Evolutionary conservation across 2,113 vertebrate genomes (phyloP).

Genomic region (Alexandromys fortis): DNA sequence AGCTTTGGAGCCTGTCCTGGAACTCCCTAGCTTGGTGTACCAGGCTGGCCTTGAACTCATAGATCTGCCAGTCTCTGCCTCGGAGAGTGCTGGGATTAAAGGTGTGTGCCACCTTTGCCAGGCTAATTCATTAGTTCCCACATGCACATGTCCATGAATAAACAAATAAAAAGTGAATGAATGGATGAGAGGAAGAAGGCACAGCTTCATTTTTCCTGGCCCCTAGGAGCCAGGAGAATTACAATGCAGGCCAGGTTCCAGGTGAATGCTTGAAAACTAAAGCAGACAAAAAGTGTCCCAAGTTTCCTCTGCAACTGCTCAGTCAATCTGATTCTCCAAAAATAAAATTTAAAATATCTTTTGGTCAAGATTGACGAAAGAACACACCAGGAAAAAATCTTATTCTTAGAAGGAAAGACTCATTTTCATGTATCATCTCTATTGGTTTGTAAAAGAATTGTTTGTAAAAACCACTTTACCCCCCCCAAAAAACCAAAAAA

Average conservation of each 20-base stretch:
- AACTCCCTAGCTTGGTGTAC: too few relatives aligned
- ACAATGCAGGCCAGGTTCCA: slow-evolving; percentile 11
- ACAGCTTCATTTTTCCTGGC: slow-evolving; percentile 17
- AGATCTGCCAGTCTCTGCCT: too few relatives aligned
- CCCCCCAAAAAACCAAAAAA: too few relatives aligned
- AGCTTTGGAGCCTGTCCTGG: too few relatives aligned
- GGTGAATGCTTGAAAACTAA: slow-evolving; percentile 43
- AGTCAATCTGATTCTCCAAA: slow-evolving; percentile 33
- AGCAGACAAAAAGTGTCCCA: not conserved
- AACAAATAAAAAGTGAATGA: not conserved
- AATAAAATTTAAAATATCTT: slow-evolving; percentile 14
- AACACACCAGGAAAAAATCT: not conserved
- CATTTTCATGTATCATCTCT: not conserved
- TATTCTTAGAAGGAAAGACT: not conserved
- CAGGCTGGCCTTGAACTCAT: too few relatives aligned
- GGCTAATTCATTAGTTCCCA: not conserved
- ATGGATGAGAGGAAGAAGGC: too few relatives aligned
- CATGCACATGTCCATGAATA: not conserved
- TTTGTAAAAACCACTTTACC: slow-evolving; percentile 18
- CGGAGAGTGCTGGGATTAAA: too few relatives aligned
- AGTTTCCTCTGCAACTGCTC: slow-evolving; percentile 34
- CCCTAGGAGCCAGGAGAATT: not conserved
- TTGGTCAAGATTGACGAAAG: not conserved
- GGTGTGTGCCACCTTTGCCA: too few relatives aligned
- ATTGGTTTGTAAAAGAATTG: not conserved